A percentile compares a stretch with the other conserved stretches of the same genome.
These are phyloP conservation scores for Electrona antarctica DNA, from an alignment of 2,113 vertebrate genomes.

Conservation along the genomic window DNA sequence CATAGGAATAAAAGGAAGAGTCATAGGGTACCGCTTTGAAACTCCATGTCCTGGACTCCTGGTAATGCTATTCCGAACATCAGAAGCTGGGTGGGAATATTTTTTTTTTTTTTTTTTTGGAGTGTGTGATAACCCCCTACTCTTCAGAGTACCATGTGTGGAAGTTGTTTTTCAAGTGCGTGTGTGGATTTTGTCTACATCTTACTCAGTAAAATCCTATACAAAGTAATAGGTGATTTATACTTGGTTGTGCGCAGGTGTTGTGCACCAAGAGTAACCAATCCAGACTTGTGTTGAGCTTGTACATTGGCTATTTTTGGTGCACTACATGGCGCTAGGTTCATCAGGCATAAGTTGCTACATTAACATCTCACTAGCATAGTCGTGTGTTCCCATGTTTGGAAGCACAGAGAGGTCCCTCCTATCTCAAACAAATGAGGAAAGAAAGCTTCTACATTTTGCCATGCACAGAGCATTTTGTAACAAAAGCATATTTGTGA, in stretches of 20 bases:
- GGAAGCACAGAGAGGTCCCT: constrained; percentile 32
- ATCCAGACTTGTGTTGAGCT: too few species aligned
- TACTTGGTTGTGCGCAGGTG: too few species aligned
- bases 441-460: constrained; percentile 18
- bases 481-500: constrained; percentile 53
- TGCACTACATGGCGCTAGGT: too few species aligned
- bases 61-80: constrained; percentile 15
- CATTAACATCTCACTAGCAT: not conserved
- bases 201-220: not conserved
- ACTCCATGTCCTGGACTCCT: constrained; percentile 16
- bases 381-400: constrained; percentile 17
- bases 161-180: not conserved
- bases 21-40: constrained; percentile 9
- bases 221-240: too few species aligned
- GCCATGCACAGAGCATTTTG: constrained; percentile 55
- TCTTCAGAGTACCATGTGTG: not conserved
- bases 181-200: not conserved
- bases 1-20: constrained; percentile 32
- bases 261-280: too few species aligned
- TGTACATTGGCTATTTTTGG: too few species aligned
- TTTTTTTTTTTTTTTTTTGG: not conserved
- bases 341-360: not conserved
- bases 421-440: not conserved
- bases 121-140: not conserved
- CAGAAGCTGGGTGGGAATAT: not conserved